These are phyloP conservation scores for Anastatus disparis DNA, from an alignment of 1,140 invertebrate genomes.

Conservation along the genomic window DNA sequence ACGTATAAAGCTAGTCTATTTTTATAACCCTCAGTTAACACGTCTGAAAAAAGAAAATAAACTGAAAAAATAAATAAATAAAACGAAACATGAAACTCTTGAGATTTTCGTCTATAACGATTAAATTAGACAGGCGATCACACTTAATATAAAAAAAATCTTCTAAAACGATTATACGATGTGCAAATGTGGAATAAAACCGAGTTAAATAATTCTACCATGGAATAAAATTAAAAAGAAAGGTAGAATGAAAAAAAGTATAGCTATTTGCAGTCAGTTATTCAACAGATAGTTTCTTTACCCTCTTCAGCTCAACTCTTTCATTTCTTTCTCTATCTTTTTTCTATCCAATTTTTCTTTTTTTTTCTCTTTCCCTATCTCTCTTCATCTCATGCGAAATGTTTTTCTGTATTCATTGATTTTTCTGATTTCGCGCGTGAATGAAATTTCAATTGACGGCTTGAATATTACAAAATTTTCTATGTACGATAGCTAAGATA, in stretches of 20 bases:
- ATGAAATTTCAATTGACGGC: slow-evolving; percentile 9
- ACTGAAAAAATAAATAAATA: no score
- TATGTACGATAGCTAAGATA: no score
- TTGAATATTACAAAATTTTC: no score
- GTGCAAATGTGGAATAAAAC: background rate
- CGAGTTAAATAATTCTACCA: no score
- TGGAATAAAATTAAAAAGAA: no score
- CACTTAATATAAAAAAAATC: no score
- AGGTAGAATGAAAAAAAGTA: background rate
- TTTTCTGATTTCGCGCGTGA: slow-evolving; percentile 26
- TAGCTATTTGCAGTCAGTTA: background rate
- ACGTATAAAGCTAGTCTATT: no score
- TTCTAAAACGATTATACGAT: background rate
- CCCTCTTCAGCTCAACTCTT: background rate
- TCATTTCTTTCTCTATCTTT: background rate
- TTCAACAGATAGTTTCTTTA: background rate
- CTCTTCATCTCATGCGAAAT: background rate
- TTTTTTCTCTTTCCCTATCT: slow-evolving; percentile 12
- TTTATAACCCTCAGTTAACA: no score
- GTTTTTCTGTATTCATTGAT: slow-evolving; percentile 31
- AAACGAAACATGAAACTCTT: no score
- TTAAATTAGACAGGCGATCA: no score
- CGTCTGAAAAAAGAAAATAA: no score
- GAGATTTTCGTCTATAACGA: no score
- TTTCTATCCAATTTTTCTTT: background rate